A percentile compares a stretch with the other conserved stretches of the same genome.
Conservation (phyloP, 2,888 invertebrate species). For the Ophonus ardosiacus region DNA sequence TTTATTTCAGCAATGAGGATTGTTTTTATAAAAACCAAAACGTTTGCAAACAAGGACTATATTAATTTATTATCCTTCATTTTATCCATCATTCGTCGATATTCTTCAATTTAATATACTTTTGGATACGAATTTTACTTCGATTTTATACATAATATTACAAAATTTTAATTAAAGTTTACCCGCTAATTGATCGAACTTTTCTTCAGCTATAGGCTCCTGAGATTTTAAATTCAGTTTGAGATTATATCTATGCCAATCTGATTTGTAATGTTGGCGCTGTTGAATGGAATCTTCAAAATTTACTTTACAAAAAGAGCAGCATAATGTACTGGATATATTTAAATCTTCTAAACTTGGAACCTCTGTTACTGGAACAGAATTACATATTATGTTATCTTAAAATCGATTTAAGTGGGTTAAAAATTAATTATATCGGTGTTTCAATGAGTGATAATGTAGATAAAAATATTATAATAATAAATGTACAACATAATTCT, state of each 20-base stretch:
- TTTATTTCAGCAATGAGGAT: too few species aligned
- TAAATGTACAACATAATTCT: too few species aligned
- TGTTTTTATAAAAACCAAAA: too few species aligned
- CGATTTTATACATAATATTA: background rate
- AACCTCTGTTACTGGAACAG: constrained; percentile 27
- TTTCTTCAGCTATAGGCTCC: constrained; percentile 78
- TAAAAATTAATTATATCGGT: background rate
- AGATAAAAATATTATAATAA: background rate
- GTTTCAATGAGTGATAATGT: background rate
- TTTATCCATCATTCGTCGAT: too few species aligned
- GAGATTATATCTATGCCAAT: constrained; percentile 91
- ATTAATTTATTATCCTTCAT: too few species aligned
- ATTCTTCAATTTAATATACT: too few species aligned
- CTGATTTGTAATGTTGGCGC: constrained; percentile 87
- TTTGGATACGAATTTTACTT: too few species aligned
- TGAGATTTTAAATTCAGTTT: constrained; percentile 83
- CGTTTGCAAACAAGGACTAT: too few species aligned
- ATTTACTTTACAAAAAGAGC: constrained; percentile 77
- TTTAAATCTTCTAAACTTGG: constrained; percentile 72
- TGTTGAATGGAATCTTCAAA: constrained; percentile 82
- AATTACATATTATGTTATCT: background rate
- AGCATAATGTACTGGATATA: constrained; percentile 75
- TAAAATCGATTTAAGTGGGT: background rate
- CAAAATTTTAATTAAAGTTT: background rate
- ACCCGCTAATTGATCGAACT: constrained; percentile 74